These are phyloP conservation scores for Drosophila subpulchrella DNA, from an alignment of 1,140 invertebrate species.

Conservation along the genomic window DNA sequence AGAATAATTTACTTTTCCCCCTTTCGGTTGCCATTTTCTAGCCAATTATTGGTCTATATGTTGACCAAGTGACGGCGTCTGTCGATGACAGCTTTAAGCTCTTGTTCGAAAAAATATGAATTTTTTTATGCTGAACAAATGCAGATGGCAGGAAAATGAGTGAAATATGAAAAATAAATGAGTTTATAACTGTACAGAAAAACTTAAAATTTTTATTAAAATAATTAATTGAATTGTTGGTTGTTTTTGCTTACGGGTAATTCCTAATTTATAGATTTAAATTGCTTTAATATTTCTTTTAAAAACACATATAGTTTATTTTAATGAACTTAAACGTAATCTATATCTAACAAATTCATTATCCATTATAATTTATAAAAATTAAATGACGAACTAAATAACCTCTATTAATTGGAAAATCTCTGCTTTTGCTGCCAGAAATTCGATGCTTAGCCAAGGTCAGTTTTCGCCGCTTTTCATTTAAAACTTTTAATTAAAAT, in stretches of 20 bases:
- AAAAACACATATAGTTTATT: background rate
- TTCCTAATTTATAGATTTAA: background rate
- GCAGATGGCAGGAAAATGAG: background rate
- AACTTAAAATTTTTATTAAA: background rate
- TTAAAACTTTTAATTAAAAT: constrained; percentile 41
- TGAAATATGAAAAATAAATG: background rate
- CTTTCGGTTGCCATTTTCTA: constrained; percentile 4
- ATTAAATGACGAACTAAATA: background rate
- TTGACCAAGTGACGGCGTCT: constrained; percentile 22
- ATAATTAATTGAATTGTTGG: background rate
- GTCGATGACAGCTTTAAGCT: constrained; percentile 36
- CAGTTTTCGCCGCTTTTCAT: background rate
- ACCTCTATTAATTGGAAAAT: background rate
- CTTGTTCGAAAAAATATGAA: constrained; percentile 20
- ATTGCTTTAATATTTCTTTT: background rate
- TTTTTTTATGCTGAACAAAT: constrained; percentile 5
- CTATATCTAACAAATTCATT: too few species aligned
- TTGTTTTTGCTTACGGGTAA: background rate
- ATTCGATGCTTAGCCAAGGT: background rate
- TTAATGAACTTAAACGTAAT: background rate
- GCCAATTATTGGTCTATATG: constrained; percentile 38
- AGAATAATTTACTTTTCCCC: constrained; percentile 20
- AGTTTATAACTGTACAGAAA: background rate
- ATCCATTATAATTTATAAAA: background rate
- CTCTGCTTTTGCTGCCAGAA: background rate